Percentiles rank a stretch among this genome's conserved stretches.
These are phyloP conservation scores for Entomobrya multifasciata DNA, from an alignment of 2,888 invertebrate species.

Conservation along the genomic window DNA sequence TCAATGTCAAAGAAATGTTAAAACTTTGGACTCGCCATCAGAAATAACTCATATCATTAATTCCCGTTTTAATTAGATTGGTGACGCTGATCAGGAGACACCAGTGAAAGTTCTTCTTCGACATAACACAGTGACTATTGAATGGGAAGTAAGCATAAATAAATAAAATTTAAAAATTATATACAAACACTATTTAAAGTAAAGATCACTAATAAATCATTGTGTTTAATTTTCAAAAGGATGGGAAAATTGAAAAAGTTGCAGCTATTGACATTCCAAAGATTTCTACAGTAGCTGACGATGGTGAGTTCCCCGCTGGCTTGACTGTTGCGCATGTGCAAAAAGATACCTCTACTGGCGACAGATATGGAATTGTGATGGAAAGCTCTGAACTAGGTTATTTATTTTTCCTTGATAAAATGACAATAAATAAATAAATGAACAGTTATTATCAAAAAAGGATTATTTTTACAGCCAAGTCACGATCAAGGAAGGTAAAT, in stretches of 20 bases:
- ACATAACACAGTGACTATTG: constrained; percentile 69
- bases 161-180: too few species aligned
- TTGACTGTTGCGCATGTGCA: constrained; percentile 61
- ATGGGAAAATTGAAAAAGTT: constrained; percentile 51
- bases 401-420: too few species aligned
- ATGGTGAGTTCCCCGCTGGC: constrained; percentile 70
- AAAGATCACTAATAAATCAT: too few species aligned
- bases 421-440: neutral
- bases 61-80: neutral
- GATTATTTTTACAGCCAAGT: constrained; percentile 13
- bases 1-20: neutral
- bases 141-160: constrained; percentile 76
- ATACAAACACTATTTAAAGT: too few species aligned
- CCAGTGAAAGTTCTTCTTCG: constrained; percentile 74
- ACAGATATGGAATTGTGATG: constrained; percentile 75
- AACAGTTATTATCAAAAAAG: neutral
- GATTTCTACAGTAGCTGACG: constrained; percentile 46
- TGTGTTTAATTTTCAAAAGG: constrained; percentile 17
- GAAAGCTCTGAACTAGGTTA: constrained; percentile 73
- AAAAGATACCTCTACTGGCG: constrained; percentile 25
- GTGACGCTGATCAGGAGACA: constrained; percentile 52
- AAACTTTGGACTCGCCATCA: too few species aligned
- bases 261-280: constrained; percentile 65
- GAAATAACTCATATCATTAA: neutral
- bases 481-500: constrained; percentile 68